A percentile compares a stretch with the other conserved stretches of the same genome.
These are phyloP conservation scores for Meloidogyne hapla DNA, from an alignment of 1,140 invertebrate species.

Conservation along the genomic window DNA sequence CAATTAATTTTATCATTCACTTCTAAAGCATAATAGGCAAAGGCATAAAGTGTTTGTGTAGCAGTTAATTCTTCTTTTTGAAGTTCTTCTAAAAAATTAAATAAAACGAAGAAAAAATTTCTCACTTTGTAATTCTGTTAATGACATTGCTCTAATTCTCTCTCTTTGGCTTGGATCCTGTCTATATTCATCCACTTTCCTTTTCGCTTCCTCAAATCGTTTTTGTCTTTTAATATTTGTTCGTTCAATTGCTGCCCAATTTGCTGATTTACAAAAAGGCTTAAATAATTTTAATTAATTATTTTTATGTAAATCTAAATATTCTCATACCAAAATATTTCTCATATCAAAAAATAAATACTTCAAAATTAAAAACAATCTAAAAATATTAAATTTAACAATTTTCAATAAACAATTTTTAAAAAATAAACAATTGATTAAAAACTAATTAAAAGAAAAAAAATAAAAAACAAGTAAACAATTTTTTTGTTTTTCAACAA, in stretches of 20 bases:
- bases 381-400: neutral
- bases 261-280: neutral
- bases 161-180: slow-evolving; percentile 36
- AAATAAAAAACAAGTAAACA: slow-evolving; percentile 11
- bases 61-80: slow-evolving; percentile 36
- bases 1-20: slow-evolving; percentile 44
- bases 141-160: slow-evolving; percentile 35
- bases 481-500: neutral
- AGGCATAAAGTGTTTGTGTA: slow-evolving; percentile 37
- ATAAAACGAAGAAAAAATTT: neutral
- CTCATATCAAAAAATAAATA: slow-evolving; percentile 10
- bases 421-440: neutral
- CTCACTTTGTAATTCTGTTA: slow-evolving; percentile 44
- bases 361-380: neutral
- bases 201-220: slow-evolving; percentile 2
- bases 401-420: no score
- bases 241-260: slow-evolving; percentile 11
- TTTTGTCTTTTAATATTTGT: neutral
- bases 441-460: neutral
- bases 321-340: slow-evolving; percentile 18
- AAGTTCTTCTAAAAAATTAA: slow-evolving; percentile 38
- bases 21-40: slow-evolving; percentile 42
- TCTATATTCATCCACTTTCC: neutral
- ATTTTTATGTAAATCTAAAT: neutral
- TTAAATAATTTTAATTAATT: neutral